Evolutionary conservation across 2,797 vertebrate genomes (phyloP), one percentile per base, ranked within the genome.

Genomic region (Cichlasoma orientale): DNA sequence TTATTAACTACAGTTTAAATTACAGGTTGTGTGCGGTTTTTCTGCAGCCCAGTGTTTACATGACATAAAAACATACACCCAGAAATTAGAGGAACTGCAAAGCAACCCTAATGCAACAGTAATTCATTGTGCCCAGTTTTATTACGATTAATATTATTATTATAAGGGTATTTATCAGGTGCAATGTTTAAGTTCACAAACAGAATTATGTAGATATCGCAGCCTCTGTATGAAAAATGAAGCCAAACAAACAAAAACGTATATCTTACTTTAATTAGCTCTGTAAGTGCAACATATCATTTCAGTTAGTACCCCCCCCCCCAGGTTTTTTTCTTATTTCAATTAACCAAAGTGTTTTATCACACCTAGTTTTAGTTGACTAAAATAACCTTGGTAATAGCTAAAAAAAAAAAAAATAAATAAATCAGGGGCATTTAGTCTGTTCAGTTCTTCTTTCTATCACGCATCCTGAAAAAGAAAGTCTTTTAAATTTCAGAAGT

Each of bases 1-100:
- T 72, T 80, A 80, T 78, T 61, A 77, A 70, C 19, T 52, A 5
- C 82, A 70, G 75, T 56, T 66, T 55, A 59, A 82, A n/a, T 63
- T 44, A n/a, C 8, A 80, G 76, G 50, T 68, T 82, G 23, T 71
- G 41, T 73, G 56, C 54, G 19, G 68, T 78, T 87, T 80, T 54
- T 21, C 36, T 80, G 54, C n/a, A 79, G 77, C 68, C 23, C 7
- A n/a, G 36, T 77, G 76, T 56, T 82, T 50, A 31, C 0, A 2
- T 27, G 12, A 68, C 31, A 18, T 31, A 31, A 68, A n/a, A 68
- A 80, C 59, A 80, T 9, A 52, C 21, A 84, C 44, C 44, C 36
- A 69, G 27, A 44, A 72, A 56, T 78, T 23, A 36, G 5, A 78
- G 56, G 52, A 85, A 83, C 80, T 18, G 4, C 18, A 57, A 74